Base-by-base conservation (phyloP, 2,888 invertebrate genomes). In the Tachystola acroxantha region DNA sequence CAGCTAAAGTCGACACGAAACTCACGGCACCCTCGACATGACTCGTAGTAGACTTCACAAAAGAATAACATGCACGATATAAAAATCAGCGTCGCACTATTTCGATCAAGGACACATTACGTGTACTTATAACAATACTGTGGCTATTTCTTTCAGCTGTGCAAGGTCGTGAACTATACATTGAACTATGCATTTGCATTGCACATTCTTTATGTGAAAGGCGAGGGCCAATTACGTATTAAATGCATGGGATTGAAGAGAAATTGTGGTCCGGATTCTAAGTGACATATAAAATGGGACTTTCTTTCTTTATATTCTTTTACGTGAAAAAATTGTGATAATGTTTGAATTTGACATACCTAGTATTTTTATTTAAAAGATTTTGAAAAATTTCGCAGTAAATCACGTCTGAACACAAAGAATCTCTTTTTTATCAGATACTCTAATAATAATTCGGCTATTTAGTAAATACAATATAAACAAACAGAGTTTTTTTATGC, bases 71-170 rank as follows among this genome's bases (percentile, higher is more conserved):
- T 77, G 77, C 78, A 75, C 48, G 55, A 54, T 53, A 53, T 59
- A 62, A 53, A 41, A 49, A 48, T 61, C 59, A 66, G 65, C 68
- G 51, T 58, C 37, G 40, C 48, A 50, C 70, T 70, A 64, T 57
- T 46, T 65, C 58, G 53, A 64, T 61, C 54, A 57, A 39, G 63
- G 59, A 66, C 67, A 64, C 57, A 53, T 63, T 53, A 60, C 46
- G 69, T 69, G 68, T 59, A 48, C 47, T 58, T 49, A 57, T 61
- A 64, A 66, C 71, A 62, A 58, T 64, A 64, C 64, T 69, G 61
- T 61, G 57, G 53, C 71, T 73, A 73, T 59, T 24, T 24, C 64
- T 61, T 68, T 67, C 68, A 68, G 70, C 74, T 66, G 79, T 81
- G 81, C 81, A 67, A 59, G 67, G 58, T 69, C 53, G 72, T 76